Evolutionary conservation across 2,888 invertebrate genomes (phyloP), one percentile per base, ranked within the genome.

Genomic region (Mesorhabditis sp.): DNA sequence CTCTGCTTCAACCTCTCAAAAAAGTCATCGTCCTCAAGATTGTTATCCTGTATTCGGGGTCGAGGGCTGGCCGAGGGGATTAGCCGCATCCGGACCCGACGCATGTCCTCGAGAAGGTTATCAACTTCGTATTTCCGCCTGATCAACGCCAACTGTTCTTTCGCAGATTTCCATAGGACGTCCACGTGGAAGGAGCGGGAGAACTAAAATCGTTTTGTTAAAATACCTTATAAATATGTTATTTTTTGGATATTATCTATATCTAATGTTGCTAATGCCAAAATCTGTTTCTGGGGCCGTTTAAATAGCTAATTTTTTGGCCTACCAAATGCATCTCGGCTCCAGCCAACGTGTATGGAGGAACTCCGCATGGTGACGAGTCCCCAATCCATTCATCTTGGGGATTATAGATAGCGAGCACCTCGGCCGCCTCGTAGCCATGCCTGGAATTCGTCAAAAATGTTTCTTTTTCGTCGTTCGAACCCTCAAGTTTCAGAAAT

Each of bases 111-210:
- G 7, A 50, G n/a, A 50, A 50, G 58, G n/a, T 50, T 50, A 13
- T n/a, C 58, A 10, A 50, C n/a, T 50, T 50, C 58, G 58, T 50
- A 50, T 50, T 50, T 50, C n/a, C 58, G 7, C 7, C 10, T 50
- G 58, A 50, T 50, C 58, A 50, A n/a, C 58, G 58, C 58, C 58
- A 50, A 50, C n/a, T 50, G 58, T 50, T 50, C 58, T 50, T n/a
- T 50, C 7, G 58, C 58, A 10, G 58, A 50, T 50, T n/a, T 10
- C 58, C 58, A 50, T 1, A 50, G 58, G n/a, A 50, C n/a, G 7
- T 10, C 7, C 7, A 50, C 58, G 58, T 50, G 58, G 58, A 50
- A 50, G n/a, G 58, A 13, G 7, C n/a, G 58, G 0, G 58, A n/a
- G n/a, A 50, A 50, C 58, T 50, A 50, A n/a, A 50, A 50, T 28